Evolutionary conservation across 2,113 vertebrate genomes (phyloP).

Genomic region (Vanacampus margaritifer): DNA sequence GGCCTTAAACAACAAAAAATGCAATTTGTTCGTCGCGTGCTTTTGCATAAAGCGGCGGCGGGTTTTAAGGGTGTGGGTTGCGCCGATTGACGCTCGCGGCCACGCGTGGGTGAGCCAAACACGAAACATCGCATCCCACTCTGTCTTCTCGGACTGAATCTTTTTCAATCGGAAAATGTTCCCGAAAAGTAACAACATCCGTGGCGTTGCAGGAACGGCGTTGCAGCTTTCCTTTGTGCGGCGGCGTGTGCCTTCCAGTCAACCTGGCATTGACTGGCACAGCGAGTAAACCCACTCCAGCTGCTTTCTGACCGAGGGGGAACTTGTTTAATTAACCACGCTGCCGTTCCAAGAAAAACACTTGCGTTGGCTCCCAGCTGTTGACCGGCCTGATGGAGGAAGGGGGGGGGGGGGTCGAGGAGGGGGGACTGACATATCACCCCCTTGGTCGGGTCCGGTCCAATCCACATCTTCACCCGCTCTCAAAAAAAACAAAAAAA

Average conservation of each 20-base stretch:
- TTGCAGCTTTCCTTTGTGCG: constrained; percentile 58
- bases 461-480: constrained; percentile 55
- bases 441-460: constrained; percentile 53
- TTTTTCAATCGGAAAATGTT: constrained; percentile 47
- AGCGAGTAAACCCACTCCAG: constrained; percentile 65
- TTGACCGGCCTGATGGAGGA: constrained; percentile 58
- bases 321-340: constrained; percentile 71
- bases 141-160: constrained; percentile 54
- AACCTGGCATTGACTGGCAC: constrained; percentile 68
- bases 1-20: constrained; percentile 52
- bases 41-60: constrained; percentile 46
- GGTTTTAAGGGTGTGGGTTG: constrained; percentile 62
- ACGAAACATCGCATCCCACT: constrained; percentile 59
- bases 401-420: constrained; percentile 38
- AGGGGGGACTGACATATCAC: constrained; percentile 53
- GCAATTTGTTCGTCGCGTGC: constrained; percentile 49
- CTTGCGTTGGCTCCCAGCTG: constrained; percentile 63
- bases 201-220: constrained; percentile 40
- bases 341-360: constrained; percentile 64
- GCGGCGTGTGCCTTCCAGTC: constrained; percentile 63
- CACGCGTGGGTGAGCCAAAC: constrained; percentile 47
- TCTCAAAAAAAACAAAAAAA: constrained; percentile 12
- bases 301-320: constrained; percentile 71
- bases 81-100: constrained; percentile 50
- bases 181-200: constrained; percentile 47